Conservation (phyloP, 1,140 invertebrate genomes). For the Marisa cornuarietis region DNA sequence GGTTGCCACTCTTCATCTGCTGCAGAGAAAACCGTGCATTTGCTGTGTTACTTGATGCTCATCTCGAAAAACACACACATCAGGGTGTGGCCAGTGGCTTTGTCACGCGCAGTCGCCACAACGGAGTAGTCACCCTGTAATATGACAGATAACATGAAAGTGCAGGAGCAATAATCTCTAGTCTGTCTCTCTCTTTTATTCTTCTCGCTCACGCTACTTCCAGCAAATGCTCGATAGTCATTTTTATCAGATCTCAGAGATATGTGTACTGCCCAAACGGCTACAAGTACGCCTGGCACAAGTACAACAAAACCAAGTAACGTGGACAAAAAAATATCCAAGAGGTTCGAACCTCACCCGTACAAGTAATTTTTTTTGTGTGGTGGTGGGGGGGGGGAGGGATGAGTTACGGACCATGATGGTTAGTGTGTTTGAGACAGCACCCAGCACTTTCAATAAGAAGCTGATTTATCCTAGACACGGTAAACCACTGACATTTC, state of each 20-base stretch:
- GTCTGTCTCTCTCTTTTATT: not conserved
- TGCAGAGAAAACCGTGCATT: conserved; percentile 28
- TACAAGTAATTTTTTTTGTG: not conserved
- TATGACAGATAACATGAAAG: not conserved
- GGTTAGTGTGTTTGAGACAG: no score
- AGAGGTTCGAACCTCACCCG: no score
- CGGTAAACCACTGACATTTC: not conserved
- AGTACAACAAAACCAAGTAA: no score
- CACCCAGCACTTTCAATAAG: not conserved
- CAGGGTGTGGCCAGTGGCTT: conserved; percentile 12
- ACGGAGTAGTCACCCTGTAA: conserved; percentile 36
- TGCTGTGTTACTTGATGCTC: conserved; percentile 25
- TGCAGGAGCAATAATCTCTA: not conserved
- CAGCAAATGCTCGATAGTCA: not conserved
- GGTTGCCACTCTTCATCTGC: conserved; percentile 1
- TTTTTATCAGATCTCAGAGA: not conserved
- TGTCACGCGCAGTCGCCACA: conserved; percentile 20
- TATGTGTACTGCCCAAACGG: not conserved
- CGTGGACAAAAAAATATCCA: no score
- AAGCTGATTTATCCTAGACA: not conserved
- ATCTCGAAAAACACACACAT: conserved; percentile 29
- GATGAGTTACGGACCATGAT: no score
- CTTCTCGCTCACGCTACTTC: not conserved
- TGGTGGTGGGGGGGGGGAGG: no score
- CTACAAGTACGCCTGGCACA: no score